Evolutionary conservation across 2,113 vertebrate genomes (phyloP).

Genomic region (Rousettus leschenaultii): DNA sequence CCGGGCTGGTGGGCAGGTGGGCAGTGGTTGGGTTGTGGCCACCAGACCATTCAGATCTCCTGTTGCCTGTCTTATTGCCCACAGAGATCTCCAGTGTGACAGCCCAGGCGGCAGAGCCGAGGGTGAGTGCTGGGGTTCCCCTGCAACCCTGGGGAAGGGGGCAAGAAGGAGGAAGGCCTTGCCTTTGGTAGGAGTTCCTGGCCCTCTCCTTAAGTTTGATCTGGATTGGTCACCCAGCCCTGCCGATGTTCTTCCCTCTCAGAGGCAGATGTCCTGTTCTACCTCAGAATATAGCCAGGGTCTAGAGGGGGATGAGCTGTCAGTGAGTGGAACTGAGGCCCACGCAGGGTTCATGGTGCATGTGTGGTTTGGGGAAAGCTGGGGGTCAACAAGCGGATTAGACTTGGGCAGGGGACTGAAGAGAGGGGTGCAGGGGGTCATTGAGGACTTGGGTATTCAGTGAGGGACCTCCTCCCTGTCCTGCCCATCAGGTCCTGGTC

Average conservation of each 20-base stretch:
- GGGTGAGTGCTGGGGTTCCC: conserved; percentile 76
- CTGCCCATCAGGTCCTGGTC: conserved; percentile 77
- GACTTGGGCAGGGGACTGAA: not conserved
- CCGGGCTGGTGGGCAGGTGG: not conserved
- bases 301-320: not conserved
- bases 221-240: not conserved
- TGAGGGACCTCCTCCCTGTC: conserved; percentile 12
- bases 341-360: not conserved
- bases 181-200: not conserved
- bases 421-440: not conserved
- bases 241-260: not conserved
- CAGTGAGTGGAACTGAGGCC: not conserved
- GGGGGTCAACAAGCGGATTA: not conserved
- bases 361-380: not conserved
- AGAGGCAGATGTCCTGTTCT: not conserved
- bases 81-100: conserved; percentile 84
- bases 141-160: not conserved
- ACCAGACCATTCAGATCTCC: not conserved
- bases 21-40: not conserved
- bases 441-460: not conserved
- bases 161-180: not conserved
- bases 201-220: not conserved
- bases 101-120: conserved; percentile 84
- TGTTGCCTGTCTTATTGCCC: conserved; percentile 47
- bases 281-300: not conserved